Percentiles rank a stretch among this genome's conserved stretches.
Conservation (phyloP, 1,140 invertebrate genomes). For the Drosophila prosaltans region DNA sequence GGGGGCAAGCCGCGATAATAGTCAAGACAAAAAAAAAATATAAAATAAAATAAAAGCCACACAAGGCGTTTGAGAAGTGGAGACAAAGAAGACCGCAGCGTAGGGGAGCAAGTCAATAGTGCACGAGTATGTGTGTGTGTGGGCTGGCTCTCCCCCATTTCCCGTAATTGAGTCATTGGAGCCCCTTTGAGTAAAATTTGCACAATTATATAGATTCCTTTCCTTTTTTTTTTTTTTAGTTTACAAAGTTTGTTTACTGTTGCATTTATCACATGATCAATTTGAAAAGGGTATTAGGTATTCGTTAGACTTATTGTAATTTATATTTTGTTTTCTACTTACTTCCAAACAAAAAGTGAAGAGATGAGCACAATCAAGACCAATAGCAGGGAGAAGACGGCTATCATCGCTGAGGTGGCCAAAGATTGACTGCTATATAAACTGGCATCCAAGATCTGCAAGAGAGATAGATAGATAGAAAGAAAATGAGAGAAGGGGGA, state of each 20-base stretch:
- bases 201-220: neutral
- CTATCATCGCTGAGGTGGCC: constrained; percentile 90
- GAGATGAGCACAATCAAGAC: constrained; percentile 89
- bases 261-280: too few relatives aligned
- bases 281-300: neutral
- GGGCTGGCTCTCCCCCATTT: constrained; percentile 21
- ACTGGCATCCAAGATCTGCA: constrained; percentile 91
- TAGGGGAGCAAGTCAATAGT: neutral
- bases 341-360: constrained; percentile 91
- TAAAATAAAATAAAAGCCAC: constrained; percentile 43
- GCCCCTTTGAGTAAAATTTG: constrained; percentile 16
- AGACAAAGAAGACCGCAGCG: neutral
- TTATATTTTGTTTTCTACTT: constrained; percentile 83
- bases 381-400: constrained; percentile 88
- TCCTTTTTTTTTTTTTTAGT: neutral
- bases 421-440: constrained; percentile 90
- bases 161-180: constrained; percentile 53
- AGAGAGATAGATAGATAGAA: constrained; percentile 81
- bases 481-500: constrained; percentile 55
- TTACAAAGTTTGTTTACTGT: neutral
- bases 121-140: constrained; percentile 17
- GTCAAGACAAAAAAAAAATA: constrained; percentile 45
- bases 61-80: constrained; percentile 25
- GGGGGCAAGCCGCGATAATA: constrained; percentile 51
- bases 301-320: neutral